Percentiles rank a stretch among this genome's conserved stretches.
Conservation (phyloP, 2,888 invertebrate genomes). For the Cetonia aurata region DNA sequence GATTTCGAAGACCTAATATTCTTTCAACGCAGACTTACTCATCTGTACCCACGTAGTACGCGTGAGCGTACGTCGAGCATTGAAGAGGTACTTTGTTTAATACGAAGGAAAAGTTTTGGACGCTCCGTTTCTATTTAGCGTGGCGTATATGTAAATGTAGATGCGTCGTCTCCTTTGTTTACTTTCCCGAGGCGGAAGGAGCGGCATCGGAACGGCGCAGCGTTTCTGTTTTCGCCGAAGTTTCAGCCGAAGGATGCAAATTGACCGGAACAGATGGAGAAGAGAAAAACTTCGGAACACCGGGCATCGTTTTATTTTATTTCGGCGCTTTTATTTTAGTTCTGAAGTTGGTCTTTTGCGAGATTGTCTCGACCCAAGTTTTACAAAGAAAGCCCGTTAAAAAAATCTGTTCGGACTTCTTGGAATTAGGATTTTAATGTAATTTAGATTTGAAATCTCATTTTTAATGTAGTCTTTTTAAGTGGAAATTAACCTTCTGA, state of each 20-base stretch:
- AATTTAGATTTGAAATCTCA: too few species aligned
- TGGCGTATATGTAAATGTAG: not conserved
- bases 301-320: too few species aligned
- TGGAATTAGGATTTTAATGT: too few species aligned
- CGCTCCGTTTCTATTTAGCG: not conserved
- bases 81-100: not conserved
- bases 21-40: not conserved
- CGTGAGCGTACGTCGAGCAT: not conserved
- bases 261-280: slow-evolving; percentile 37
- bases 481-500: too few species aligned
- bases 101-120: not conserved
- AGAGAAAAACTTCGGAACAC: slow-evolving; percentile 12
- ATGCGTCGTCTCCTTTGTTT: not conserved
- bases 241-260: slow-evolving; percentile 29
- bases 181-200: not conserved
- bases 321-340: too few species aligned
- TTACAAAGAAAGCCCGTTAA: too few species aligned
- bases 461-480: too few species aligned
- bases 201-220: not conserved
- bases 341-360: too few species aligned
- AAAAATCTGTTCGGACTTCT: too few species aligned
- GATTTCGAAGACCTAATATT: not conserved
- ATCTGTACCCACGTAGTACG: not conserved
- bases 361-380: too few species aligned
- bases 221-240: slow-evolving; percentile 27